Evolutionary conservation across 2,888 invertebrate species (phyloP), one percentile per base, ranked within the genome.

Genomic region (Sclerodermus sp.): DNA sequence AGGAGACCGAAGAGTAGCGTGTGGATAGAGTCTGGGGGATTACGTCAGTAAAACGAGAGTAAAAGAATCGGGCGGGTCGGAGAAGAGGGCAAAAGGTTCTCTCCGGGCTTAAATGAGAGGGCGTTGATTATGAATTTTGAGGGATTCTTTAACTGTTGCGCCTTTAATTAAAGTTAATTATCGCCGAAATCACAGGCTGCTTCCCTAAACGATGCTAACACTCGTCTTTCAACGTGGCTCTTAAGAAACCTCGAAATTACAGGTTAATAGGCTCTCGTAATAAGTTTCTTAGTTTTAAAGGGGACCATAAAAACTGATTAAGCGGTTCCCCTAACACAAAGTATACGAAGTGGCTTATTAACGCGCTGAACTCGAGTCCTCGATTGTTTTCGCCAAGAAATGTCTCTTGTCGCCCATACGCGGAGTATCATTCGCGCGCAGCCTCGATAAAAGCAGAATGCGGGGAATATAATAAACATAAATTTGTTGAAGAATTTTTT

Each of bases 121-220:
- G 63, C 66, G 66, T 66, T 47, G 58, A 63, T 59, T 63, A 56
- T 53, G 63, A 51, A 50, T 50, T 62, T 53, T 53, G 55, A 62
- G 56, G 44, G 66, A 66, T 61, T 58, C 51, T 56, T 59, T 55
- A 57, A 60, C 62, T 55, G 62, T 58, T 55, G 55, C 60, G 47
- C 57, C 57, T 62, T 60, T 66, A 64, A 68, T 68, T 66, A 60
- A 55, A 49, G 59, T 58, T 68, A 67, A 67, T 67, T 66, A 62
- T 53, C 46, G 43, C 37, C 55, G 50, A 60, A 58, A 68, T 59
- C 51, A 51, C 55, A 56, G 64, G 58, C 54, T 53, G 45, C 60
- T 60, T 49, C 47, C 45, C 55, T 60, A 64, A 62, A 64, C 62
- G 52, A 64, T 57, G 55, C 64, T 60, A 47, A 64, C 55, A 55